Base-by-base conservation (phyloP, 2,113 vertebrate genomes). In the Dipodomys spectabilis region DNA sequence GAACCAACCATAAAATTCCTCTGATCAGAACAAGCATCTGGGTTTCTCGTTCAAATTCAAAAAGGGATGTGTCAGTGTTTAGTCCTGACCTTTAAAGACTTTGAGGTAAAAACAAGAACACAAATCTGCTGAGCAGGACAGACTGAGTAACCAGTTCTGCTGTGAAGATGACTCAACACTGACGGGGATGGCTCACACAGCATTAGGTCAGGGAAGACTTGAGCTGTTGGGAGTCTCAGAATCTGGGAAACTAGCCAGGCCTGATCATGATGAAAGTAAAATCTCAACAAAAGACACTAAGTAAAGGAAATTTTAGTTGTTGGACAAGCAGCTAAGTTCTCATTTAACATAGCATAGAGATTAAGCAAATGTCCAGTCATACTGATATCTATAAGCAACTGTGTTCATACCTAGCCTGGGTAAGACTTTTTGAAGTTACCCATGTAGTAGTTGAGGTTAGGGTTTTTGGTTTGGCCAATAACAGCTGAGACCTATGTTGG, bases 11-110 rank as follows among this genome's bases (percentile, higher is more conserved):
- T 78, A 93, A 85, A 82, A 62, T 67, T 71, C 62, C 20, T 82
- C 45, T 86, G 65, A 84, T 86, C 60, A 83, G 75, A 90, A 86
- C 23, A 86, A 90, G n/a, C 5, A 90, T 44, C 53, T 74, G 44
- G 23, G 45, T 86, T 87, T 69, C 78, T 92, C 87, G 49, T 90
- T 91, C 49, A 87, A 45, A 92, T 85, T 90, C 62, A 91, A 28
- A 87, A 64, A 49, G 67, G 11, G 28, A 49, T 30, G 30, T 90
- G 13, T 35, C n/a, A 64, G 9, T 30, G 7, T 44, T 64, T 64
- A 19, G 60, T 91, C 45, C 19, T 75, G 53, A 68, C 7, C 53
- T 94, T 39, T 45, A 32, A 71, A 57, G 44, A 72, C 18, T 73
- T 67, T 91, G 35, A 71, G 35, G 6, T 88, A 2, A 44, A 57